phyloP scores from a whole-genome alignment of 2,113 vertebrate species.

The Panthera leo region DNA sequence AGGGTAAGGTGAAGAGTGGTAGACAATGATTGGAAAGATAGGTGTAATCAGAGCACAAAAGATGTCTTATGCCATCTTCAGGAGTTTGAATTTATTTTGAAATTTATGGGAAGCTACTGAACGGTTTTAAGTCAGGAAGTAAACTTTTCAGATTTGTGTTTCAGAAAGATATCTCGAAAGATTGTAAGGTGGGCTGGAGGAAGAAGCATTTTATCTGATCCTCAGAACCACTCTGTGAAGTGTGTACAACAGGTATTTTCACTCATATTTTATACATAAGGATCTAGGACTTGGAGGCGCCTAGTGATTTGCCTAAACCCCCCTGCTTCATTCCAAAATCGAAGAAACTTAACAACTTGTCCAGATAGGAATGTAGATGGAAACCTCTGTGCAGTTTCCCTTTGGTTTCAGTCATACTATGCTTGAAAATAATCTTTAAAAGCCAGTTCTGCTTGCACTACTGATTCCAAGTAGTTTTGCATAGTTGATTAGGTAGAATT shows the following conservation, averaged over 20 bases:
- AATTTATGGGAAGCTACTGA: neutral
- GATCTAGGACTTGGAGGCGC: neutral
- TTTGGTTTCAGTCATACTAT: neutral
- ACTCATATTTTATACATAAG: neutral
- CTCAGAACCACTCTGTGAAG: neutral
- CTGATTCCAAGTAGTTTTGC: neutral
- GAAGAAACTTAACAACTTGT: neutral
- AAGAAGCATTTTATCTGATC: neutral
- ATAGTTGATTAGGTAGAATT: neutral
- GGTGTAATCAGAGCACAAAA: neutral
- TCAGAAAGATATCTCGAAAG: neutral
- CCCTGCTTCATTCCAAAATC: neutral
- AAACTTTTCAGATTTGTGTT: neutral
- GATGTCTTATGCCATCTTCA: neutral
- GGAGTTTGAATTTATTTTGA: neutral
- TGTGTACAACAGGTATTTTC: neutral
- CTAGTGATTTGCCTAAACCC: neutral
- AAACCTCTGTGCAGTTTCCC: neutral
- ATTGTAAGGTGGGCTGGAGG: neutral
- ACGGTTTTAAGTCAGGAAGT: neutral
- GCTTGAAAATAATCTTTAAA: constrained; percentile 8
- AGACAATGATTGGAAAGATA: neutral
- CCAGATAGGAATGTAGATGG: neutral
- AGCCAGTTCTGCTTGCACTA: neutral
- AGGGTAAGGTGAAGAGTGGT: neutral